These are phyloP conservation scores for Lepidochrysops patricia DNA, from an alignment of 2,888 invertebrate genomes.

Conservation along the genomic window DNA sequence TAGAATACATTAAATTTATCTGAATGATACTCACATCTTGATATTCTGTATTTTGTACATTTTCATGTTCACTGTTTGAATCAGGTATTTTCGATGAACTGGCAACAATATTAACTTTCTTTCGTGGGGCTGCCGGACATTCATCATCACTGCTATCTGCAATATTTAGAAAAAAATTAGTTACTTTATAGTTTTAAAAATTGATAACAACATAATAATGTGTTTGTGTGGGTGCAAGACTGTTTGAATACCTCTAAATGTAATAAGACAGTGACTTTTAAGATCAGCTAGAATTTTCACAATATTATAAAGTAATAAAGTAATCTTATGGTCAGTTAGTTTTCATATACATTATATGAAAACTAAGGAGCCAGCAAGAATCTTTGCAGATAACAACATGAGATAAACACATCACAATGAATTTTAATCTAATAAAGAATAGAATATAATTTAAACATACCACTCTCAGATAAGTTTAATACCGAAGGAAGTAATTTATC, in stretches of 20 bases:
- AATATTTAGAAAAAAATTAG: constrained; percentile 21
- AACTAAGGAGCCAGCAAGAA: too few species aligned
- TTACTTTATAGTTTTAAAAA: neutral
- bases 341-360: too few species aligned
- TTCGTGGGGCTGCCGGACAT: constrained; percentile 26
- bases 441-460: too few species aligned
- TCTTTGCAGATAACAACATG: constrained; percentile 2
- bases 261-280: too few species aligned
- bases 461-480: constrained; percentile 68
- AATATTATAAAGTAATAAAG: too few species aligned
- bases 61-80: constrained; percentile 32
- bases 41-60: constrained; percentile 46
- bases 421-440: too few species aligned
- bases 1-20: too few species aligned
- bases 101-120: constrained; percentile 16
- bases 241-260: too few species aligned
- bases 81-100: constrained; percentile 18
- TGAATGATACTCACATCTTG: constrained; percentile 52
- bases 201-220: too few species aligned
- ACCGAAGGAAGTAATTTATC: constrained; percentile 61
- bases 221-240: too few species aligned
- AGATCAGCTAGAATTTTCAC: too few species aligned
- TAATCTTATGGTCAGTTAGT: too few species aligned
- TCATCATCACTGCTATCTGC: constrained; percentile 68
- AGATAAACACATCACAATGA: constrained; percentile 4